Evolutionary conservation across 2,797 vertebrate genomes (phyloP).

Genomic region (Pangasius larnaudii): DNA sequence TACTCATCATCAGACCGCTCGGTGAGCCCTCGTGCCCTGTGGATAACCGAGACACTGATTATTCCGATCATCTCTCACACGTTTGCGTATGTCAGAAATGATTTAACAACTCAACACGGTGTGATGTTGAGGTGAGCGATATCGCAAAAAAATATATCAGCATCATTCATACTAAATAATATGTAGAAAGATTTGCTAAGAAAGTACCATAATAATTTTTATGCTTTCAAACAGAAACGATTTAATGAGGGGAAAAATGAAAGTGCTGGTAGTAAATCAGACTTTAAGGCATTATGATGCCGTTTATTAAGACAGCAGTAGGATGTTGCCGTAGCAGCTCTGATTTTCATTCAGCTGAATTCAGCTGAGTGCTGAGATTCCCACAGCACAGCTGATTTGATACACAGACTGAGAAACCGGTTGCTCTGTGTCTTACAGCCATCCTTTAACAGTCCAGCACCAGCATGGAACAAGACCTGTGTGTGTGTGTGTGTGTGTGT

Average conservation of each 20-base stretch:
- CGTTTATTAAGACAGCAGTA: background rate
- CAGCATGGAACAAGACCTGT: background rate
- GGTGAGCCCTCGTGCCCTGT: background rate
- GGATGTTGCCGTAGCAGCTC: background rate
- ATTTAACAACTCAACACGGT: background rate
- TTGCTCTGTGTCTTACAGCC: background rate
- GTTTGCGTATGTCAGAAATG: background rate
- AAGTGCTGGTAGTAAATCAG: too few relatives aligned
- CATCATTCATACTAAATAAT: background rate
- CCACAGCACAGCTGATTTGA: background rate
- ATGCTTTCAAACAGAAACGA: background rate
- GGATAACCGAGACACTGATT: background rate
- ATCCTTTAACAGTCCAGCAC: background rate
- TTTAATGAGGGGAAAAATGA: background rate
- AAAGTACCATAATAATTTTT: background rate
- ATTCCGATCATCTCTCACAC: background rate
- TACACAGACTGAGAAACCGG: background rate
- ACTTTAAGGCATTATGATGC: background rate
- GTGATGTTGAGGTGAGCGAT: background rate
- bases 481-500: conserved; percentile 31
- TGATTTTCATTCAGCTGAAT: background rate
- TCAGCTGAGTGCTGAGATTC: background rate
- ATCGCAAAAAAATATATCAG: background rate
- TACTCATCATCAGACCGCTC: background rate
- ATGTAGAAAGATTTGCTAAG: background rate